Evolutionary conservation across 2,888 invertebrate genomes (phyloP), one percentile per base, ranked within the genome.

Genomic region (Calephelis perditalis): DNA sequence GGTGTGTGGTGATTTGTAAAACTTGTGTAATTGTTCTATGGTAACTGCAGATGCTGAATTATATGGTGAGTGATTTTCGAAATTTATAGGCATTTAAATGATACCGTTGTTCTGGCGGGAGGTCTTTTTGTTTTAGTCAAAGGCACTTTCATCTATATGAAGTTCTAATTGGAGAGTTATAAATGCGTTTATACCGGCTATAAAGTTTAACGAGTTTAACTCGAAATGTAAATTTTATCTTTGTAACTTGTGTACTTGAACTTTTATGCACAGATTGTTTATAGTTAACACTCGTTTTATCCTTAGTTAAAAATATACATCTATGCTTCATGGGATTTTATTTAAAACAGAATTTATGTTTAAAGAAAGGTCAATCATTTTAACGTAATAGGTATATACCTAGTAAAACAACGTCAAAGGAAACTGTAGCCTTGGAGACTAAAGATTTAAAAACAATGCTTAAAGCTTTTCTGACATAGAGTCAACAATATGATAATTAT

Each of bases 21-120:
- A 72, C 77, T 78, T 76, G 73, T 70, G 73, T 71, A 66, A 72
- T 74, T 69, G 71, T 80, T 80, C 77, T 82, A 76, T 78, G 76
- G 71, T 71, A 72, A 71, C 68, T 70, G 71, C 79, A 77, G 81
- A 85, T 86, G 85, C 86, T 79, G 86, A 73, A 68, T 78, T 78
- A 78, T 75, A 83, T 79, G 87, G 89, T 89, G 78, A 88, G 89
- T 86, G 77, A 78, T 80, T 84, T 85, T 79, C 77, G 76, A 79
- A 75, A 73, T 70, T 74, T 71, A 68, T 72, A 77, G 75, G 73
- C 71, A 71, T 78, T 78, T 86, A 76, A 87, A 87, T 83, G 82
- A 76, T 73, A 76, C 75, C 79, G 86, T 88, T 88, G 86, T 86
- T 86, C 77, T 73, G 68, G 71, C 73, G 73, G 73, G 68, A 66